Evolutionary conservation across 2,888 invertebrate species (phyloP).

Genomic region (Blastobasis lacticolella): DNA sequence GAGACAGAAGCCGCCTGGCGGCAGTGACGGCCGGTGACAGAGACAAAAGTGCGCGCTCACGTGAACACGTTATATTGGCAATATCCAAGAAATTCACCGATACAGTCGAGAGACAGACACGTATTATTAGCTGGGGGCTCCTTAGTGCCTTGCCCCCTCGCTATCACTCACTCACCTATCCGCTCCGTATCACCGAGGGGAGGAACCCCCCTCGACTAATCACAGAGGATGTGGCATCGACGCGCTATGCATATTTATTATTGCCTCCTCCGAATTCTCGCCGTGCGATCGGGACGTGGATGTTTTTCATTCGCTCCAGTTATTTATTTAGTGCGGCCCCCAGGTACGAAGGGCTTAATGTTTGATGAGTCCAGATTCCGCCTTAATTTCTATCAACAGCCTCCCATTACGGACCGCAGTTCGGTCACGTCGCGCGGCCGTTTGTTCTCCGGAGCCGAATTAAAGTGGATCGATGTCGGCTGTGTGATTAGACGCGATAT

Average conservation of each 20-base stretch:
- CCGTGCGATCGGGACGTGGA: constrained; percentile 54
- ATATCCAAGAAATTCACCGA: constrained; percentile 67
- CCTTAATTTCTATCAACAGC: constrained; percentile 52
- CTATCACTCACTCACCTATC: constrained; percentile 73
- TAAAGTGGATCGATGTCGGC: constrained; percentile 26
- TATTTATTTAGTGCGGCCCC: constrained; percentile 62
- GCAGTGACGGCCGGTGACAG: too few species aligned
- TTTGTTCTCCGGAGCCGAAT: constrained; percentile 38
- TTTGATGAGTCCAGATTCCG: constrained; percentile 66
- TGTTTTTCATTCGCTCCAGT: constrained; percentile 67
- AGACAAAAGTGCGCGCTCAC: constrained; percentile 60
- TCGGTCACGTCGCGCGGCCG: constrained; percentile 43
- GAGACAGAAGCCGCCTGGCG: too few species aligned
- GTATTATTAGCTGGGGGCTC: constrained; percentile 66
- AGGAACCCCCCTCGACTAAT: constrained; percentile 59
- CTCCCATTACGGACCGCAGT: constrained; percentile 33
- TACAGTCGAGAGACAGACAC: constrained; percentile 62
- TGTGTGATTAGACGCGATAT: constrained; percentile 7
- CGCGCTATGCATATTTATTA: constrained; percentile 74
- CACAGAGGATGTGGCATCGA: constrained; percentile 70
- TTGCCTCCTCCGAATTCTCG: constrained; percentile 62
- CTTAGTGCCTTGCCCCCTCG: constrained; percentile 58
- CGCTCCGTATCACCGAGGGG: constrained; percentile 59
- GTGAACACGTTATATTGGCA: constrained; percentile 66
- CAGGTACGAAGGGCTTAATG: constrained; percentile 59